Evolutionary conservation across 2,797 vertebrate species (phyloP).

Genomic region (Heliangelus exortis): DNA sequence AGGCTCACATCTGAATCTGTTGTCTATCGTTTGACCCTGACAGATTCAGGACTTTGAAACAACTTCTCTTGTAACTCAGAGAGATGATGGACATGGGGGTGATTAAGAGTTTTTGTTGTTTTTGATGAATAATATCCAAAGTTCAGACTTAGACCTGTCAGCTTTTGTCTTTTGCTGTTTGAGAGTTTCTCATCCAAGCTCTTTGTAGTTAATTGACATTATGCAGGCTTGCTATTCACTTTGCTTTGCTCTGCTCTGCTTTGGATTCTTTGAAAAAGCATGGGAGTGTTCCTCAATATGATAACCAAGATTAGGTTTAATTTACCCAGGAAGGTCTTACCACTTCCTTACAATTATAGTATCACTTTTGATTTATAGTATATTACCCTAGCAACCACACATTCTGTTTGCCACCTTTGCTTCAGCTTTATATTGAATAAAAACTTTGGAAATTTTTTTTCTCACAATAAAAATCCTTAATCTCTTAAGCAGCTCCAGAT

Average conservation of each 20-base stretch:
- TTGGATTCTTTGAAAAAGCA: neutral
- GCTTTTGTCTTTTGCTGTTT: neutral
- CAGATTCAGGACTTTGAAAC: neutral
- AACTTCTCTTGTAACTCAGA: neutral
- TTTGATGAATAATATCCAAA: neutral
- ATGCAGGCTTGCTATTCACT: constrained; percentile 16
- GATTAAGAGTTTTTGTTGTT: neutral
- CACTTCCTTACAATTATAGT: constrained; percentile 54
- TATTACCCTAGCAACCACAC: constrained; percentile 49
- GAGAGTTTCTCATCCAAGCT: neutral
- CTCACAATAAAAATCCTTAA: constrained; percentile 1
- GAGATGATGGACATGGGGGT: no score
- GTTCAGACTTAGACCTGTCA: neutral
- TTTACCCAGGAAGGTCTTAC: constrained; percentile 58
- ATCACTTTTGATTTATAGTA: constrained; percentile 48
- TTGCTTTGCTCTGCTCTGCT: neutral
- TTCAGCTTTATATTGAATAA: constrained; percentile 18
- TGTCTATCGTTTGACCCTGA: neutral
- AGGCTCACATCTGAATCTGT: neutral
- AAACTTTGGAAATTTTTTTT: constrained; percentile 5
- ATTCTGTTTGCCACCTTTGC: neutral
- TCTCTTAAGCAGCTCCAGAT: constrained; percentile 43
- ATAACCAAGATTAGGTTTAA: constrained; percentile 34
- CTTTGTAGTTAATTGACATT: constrained; percentile 3
- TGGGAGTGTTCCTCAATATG: neutral